These are phyloP conservation scores for Melanchra persicariae DNA, from an alignment of 2,888 invertebrate species.

Conservation along the genomic window DNA sequence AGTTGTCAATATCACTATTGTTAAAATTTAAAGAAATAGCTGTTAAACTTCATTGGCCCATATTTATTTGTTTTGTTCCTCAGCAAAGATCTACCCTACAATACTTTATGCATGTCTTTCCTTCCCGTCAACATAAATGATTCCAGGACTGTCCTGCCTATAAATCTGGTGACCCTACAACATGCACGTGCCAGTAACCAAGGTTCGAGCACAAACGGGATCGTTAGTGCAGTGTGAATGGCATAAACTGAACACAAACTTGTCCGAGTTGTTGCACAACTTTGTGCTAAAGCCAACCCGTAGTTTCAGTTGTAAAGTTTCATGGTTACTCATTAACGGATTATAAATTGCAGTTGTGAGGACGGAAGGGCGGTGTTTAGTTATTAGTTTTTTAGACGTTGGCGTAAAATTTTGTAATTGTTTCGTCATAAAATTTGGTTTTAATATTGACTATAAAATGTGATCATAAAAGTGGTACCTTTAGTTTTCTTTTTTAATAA, in stretches of 20 bases:
- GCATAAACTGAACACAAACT: conserved; percentile 34
- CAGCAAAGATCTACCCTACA: background rate
- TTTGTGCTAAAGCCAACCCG: conserved; percentile 25
- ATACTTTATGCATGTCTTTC: background rate
- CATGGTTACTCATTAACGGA: conserved; percentile 29
- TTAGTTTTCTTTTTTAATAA: background rate
- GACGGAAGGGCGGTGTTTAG: background rate
- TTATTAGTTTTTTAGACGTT: background rate
- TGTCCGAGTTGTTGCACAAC: conserved; percentile 34
- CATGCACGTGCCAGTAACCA: conserved; percentile 34
- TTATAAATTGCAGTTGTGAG: conserved; percentile 30
- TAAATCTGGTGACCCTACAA: conserved; percentile 12
- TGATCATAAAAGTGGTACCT: background rate
- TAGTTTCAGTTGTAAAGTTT: conserved; percentile 33
- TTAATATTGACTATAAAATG: background rate
- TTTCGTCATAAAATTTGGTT: background rate
- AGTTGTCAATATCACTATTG: background rate
- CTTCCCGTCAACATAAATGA: conserved; percentile 3
- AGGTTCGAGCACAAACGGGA: conserved; percentile 39
- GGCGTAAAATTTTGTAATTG: too few species aligned
- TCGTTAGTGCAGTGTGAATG: conserved; percentile 54
- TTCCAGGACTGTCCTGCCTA: conserved; percentile 13
- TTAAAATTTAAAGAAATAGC: background rate
- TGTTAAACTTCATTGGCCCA: too few species aligned
- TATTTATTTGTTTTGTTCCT: background rate